Conservation (phyloP, 2,888 invertebrate genomes). For the Spilarctia lutea region DNA sequence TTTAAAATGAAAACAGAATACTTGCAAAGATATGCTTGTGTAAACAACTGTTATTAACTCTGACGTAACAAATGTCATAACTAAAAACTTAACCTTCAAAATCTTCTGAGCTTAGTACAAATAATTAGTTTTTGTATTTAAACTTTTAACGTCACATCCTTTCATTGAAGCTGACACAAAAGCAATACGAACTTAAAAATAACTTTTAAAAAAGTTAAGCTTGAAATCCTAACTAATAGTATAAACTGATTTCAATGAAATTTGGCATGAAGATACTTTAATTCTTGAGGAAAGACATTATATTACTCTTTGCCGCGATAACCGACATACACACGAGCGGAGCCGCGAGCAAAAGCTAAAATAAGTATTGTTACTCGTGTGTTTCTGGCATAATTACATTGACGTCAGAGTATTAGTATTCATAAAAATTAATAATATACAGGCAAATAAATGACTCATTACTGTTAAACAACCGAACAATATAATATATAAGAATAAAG, state of each 20-base stretch:
- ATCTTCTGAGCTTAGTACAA: not conserved
- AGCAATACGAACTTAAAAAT: not conserved
- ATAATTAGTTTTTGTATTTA: not conserved
- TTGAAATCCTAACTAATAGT: too few species aligned
- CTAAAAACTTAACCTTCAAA: not conserved
- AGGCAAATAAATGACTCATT: not conserved
- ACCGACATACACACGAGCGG: too few species aligned
- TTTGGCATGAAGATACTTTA: too few species aligned
- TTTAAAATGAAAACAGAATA: too few species aligned
- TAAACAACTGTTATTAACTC: too few species aligned
- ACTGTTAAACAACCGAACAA: not conserved
- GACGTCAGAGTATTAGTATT: conserved; percentile 7
- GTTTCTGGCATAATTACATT: not conserved
- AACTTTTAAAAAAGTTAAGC: not conserved
- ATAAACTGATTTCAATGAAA: too few species aligned
- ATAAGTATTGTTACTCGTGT: not conserved
- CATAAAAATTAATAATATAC: not conserved
- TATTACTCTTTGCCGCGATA: too few species aligned
- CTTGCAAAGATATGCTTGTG: too few species aligned
- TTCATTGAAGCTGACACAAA: not conserved
- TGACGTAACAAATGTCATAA: too few species aligned
- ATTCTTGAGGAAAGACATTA: too few species aligned
- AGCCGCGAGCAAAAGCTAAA: too few species aligned
- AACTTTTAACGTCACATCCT: not conserved
- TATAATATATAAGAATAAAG: not conserved